Evolutionary conservation across 2,888 invertebrate genomes (phyloP).

Genomic region (Drosophila pullipes): DNA sequence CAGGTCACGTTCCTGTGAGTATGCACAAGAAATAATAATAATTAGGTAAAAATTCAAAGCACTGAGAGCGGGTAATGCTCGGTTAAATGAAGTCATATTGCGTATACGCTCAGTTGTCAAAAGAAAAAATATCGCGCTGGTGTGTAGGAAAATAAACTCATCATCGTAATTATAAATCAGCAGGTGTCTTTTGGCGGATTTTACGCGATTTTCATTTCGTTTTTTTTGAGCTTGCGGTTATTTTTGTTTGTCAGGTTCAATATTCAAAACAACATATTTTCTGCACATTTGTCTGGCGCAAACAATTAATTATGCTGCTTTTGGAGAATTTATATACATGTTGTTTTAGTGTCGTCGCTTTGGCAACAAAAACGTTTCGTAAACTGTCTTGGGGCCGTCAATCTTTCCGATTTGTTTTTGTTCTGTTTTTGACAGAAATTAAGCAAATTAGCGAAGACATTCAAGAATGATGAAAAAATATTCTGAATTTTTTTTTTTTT

Average conservation of each 20-base stretch:
- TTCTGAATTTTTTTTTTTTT: slow-evolving; percentile 41
- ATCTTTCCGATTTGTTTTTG: slow-evolving; percentile 4
- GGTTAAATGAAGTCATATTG: slow-evolving; percentile 43
- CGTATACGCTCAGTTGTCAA: slow-evolving; percentile 43
- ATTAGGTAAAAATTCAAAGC: not conserved
- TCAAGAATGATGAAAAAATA: slow-evolving; percentile 42
- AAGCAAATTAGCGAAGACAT: slow-evolving; percentile 75
- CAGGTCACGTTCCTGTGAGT: slow-evolving; percentile 65
- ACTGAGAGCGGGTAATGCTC: slow-evolving; percentile 16
- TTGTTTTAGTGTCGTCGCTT: slow-evolving; percentile 52
- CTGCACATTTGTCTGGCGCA: slow-evolving; percentile 53
- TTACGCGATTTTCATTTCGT: slow-evolving; percentile 27
- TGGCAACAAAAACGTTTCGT: slow-evolving; percentile 49
- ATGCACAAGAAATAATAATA: not conserved
- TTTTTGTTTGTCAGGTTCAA: slow-evolving; percentile 40
- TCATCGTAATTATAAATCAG: slow-evolving; percentile 53
- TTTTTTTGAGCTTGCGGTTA: slow-evolving; percentile 24
- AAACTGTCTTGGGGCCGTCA: slow-evolving; percentile 29
- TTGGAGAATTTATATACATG: slow-evolving; percentile 71
- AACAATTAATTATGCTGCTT: slow-evolving; percentile 60
- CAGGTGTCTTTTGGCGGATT: slow-evolving; percentile 55
- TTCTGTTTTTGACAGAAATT: slow-evolving; percentile 65
- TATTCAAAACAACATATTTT: slow-evolving; percentile 54
- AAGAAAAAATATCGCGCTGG: not conserved
- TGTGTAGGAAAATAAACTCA: slow-evolving; percentile 1